Percentiles rank a stretch among this genome's conserved stretches.
Evolutionary conservation across 2,113 vertebrate species (phyloP).

Genomic region (Herpailurus yagouaroundi): DNA sequence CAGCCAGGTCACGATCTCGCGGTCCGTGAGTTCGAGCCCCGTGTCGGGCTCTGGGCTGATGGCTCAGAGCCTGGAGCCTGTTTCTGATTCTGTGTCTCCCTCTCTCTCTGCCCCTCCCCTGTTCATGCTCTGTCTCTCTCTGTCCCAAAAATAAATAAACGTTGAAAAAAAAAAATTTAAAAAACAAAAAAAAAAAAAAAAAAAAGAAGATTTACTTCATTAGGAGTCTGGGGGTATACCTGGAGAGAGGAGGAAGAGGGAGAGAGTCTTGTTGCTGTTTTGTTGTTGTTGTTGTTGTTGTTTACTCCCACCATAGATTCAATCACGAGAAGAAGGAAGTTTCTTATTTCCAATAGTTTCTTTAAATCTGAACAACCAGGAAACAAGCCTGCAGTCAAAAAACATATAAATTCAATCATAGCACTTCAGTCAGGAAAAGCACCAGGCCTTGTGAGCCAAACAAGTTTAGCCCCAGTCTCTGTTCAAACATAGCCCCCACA

Average conservation of each 20-base stretch:
- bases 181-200: no score
- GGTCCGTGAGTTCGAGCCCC: no score
- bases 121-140: no score
- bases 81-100: no score
- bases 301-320: slow-evolving; percentile 49
- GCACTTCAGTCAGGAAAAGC: slow-evolving; percentile 52
- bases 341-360: slow-evolving; percentile 67
- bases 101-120: no score
- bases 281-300: slow-evolving; percentile 29
- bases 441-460: background rate
- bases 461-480: background rate
- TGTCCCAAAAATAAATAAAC: no score
- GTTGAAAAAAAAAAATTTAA: no score
- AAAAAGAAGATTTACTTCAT: background rate
- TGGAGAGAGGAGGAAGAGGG: background rate
- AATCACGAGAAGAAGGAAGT: slow-evolving; percentile 66
- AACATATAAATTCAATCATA: slow-evolving; percentile 40
- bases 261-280: background rate
- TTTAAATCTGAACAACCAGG: slow-evolving; percentile 67
- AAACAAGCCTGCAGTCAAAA: slow-evolving; percentile 69
- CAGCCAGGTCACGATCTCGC: no score
- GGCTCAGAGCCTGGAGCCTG: no score
- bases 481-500: background rate
- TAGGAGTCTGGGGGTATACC: background rate
- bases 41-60: no score